Conservation (phyloP, 2,113 vertebrate genomes). For the Heptranchias perlo region DNA sequence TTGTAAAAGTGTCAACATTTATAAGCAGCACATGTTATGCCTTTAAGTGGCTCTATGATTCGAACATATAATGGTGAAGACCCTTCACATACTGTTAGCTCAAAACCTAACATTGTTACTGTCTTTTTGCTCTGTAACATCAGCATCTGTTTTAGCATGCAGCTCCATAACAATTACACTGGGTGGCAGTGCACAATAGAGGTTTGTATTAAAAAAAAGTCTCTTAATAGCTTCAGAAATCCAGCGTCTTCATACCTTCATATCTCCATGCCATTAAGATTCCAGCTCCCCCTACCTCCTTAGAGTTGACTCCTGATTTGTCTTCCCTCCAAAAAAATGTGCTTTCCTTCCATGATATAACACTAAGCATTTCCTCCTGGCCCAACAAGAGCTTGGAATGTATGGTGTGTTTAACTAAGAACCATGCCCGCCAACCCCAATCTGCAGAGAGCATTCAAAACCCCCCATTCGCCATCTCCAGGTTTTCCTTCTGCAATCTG, state of each 20-base stretch:
- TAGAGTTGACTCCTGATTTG: no score
- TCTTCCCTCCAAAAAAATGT: no score
- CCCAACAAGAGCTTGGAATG: no score
- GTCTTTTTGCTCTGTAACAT: not conserved
- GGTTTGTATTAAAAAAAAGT: not conserved
- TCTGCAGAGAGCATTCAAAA: no score
- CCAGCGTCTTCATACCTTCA: not conserved
- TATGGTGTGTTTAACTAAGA: no score
- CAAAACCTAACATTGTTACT: not conserved
- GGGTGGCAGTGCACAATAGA: not conserved
- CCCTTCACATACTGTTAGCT: not conserved
- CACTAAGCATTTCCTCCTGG: no score
- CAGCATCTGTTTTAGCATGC: not conserved
- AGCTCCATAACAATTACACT: not conserved
- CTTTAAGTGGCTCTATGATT: not conserved
- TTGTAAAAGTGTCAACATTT: not conserved
- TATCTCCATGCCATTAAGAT: no score
- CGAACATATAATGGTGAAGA: not conserved
- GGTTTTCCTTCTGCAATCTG: no score
- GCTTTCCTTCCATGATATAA: no score
- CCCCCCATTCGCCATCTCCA: no score
- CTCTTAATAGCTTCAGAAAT: not conserved
- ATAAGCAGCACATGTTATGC: not conserved
- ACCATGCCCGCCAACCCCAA: no score
- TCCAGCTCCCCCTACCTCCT: no score